phyloP scores from a whole-genome alignment of 2,113 vertebrate genomes.

The Brevimyrus niger region DNA sequence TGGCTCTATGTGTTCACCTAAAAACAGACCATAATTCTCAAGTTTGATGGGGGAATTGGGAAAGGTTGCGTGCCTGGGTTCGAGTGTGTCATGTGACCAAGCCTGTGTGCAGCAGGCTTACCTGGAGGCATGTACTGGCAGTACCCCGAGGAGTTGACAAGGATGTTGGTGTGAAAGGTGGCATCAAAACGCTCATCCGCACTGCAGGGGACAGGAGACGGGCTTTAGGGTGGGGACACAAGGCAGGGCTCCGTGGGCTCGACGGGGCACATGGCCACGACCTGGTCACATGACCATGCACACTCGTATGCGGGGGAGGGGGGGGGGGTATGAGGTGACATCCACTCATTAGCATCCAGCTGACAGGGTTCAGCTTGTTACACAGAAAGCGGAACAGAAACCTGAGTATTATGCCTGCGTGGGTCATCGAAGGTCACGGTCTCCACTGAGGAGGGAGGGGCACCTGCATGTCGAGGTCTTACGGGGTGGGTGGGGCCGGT shows the following conservation, averaged over 20 bases:
- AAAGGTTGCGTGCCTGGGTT: not conserved
- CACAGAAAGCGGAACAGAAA: not conserved
- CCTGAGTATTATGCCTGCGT: not conserved
- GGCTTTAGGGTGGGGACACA: not conserved
- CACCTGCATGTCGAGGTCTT: not conserved
- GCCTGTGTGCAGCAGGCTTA: constrained; percentile 39
- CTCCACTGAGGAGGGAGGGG: not conserved
- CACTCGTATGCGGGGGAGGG: not conserved
- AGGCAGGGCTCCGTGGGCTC: constrained; percentile 4
- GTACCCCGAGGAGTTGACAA: constrained; percentile 81
- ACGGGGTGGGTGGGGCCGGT: not conserved
- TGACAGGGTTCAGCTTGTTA: not conserved
- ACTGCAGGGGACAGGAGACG: constrained; percentile 47
- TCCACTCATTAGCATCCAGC: not conserved
- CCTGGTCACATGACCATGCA: not conserved
- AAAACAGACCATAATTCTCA: not conserved
- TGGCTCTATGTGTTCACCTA: not conserved
- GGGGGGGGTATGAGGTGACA: no score
- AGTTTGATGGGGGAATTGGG: not conserved
- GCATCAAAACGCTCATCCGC: constrained; percentile 87
- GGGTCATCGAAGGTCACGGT: not conserved
- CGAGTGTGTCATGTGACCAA: not conserved
- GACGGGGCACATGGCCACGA: constrained; percentile 6
- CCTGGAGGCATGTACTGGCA: constrained; percentile 88
- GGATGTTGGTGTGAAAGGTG: constrained; percentile 85